phyloP scores from a whole-genome alignment of 2,113 vertebrate genomes.

The Pimephales promelas region DNA sequence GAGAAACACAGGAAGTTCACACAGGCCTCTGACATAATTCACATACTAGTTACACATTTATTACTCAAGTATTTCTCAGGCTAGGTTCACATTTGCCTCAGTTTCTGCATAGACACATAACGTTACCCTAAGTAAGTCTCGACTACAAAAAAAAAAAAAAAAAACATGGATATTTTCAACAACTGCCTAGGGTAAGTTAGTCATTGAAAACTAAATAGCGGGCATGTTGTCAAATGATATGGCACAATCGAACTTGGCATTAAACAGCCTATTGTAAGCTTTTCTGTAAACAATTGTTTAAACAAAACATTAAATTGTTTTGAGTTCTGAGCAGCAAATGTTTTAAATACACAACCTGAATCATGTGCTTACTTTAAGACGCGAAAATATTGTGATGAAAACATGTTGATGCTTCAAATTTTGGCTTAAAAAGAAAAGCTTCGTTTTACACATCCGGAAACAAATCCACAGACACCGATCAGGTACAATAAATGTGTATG shows the following conservation, averaged over 20 bases:
- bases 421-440: not conserved
- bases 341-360: not conserved
- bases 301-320: too few species aligned
- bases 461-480: not conserved
- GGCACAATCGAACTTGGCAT: not conserved
- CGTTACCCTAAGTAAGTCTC: too few species aligned
- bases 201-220: too few species aligned
- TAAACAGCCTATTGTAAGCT: not conserved
- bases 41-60: not conserved
- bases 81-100: too few species aligned
- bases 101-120: too few species aligned
- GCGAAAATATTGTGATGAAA: not conserved
- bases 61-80: not conserved
- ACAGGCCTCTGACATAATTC: not conserved
- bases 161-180: too few species aligned
- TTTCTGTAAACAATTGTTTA: not conserved
- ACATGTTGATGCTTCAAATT: not conserved
- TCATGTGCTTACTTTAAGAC: conserved; percentile 8
- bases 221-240: not conserved
- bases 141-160: too few species aligned
- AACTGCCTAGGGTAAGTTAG: too few species aligned
- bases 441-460: not conserved
- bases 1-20: not conserved
- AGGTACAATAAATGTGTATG: not conserved
- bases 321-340: too few species aligned